Conservation (phyloP, 2,888 invertebrate species). For the Lingula anatina region DNA sequence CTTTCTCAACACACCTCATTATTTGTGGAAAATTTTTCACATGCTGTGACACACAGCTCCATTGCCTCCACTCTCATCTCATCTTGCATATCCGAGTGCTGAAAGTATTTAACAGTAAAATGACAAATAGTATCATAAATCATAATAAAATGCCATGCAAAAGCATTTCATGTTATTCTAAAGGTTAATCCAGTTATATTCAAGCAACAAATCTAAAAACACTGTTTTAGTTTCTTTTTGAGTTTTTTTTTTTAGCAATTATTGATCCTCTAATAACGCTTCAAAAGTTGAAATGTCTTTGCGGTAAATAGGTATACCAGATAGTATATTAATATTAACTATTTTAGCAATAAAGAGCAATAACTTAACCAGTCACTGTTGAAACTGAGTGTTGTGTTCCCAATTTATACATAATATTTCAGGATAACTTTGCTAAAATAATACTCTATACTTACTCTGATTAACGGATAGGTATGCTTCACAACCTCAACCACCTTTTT, state of each 20-base stretch:
- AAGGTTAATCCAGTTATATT: no score
- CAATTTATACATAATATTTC: not conserved
- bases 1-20: slow-evolving; percentile 71
- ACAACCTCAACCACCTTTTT: slow-evolving; percentile 41
- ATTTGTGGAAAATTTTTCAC: slow-evolving; percentile 83
- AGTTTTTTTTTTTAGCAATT: no score
- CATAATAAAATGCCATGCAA: slow-evolving; percentile 14
- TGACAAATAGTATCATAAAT: no score
- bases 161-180: not conserved
- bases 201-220: no score
- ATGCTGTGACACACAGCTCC: slow-evolving; percentile 86
- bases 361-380: no score
- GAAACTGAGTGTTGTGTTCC: no score
- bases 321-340: not conserved
- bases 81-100: slow-evolving; percentile 90
- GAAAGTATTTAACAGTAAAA: no score
- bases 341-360: no score
- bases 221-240: no score
- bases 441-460: slow-evolving; percentile 62
- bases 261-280: no score
- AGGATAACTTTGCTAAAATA: not conserved
- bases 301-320: not conserved
- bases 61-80: slow-evolving; percentile 87
- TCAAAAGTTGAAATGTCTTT: not conserved
- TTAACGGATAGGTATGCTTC: slow-evolving; percentile 68